Conservation (phyloP, 2,888 invertebrate species). For the Drosophila kambysellisi region DNA sequence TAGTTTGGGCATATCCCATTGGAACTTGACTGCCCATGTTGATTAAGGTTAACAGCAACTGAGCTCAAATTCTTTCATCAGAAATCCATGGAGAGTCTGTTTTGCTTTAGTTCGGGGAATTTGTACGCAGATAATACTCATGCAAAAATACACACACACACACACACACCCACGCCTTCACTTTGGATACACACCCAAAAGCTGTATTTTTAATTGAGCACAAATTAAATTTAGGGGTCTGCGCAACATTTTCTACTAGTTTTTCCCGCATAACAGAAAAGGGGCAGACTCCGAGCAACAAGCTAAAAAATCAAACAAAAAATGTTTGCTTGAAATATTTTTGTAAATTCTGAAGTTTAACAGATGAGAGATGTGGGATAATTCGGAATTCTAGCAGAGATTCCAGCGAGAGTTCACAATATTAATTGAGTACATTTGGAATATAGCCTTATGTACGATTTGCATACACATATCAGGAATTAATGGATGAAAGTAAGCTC, state of each 20-base stretch:
- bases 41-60: conserved; percentile 56
- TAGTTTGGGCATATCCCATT: conserved; percentile 36
- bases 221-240: conserved; percentile 22
- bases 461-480: no score
- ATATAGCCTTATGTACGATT: no score
- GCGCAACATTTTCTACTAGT: conserved; percentile 10
- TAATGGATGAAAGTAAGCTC: no score
- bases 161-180: not conserved
- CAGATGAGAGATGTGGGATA: not conserved
- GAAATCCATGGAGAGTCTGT: conserved; percentile 38
- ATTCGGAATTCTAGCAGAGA: not conserved
- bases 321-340: not conserved
- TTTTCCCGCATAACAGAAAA: not conserved
- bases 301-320: not conserved
- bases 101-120: conserved; percentile 40
- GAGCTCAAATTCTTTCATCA: conserved; percentile 52
- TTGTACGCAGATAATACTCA: conserved; percentile 12
- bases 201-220: conserved; percentile 57
- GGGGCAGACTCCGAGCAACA: not conserved
- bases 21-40: conserved; percentile 51
- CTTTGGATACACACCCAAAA: conserved; percentile 11
- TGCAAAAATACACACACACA: not conserved
- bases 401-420: not conserved
- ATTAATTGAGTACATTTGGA: not conserved
- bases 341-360: not conserved